Evolutionary conservation across 2,888 invertebrate species (phyloP).

Genomic region (Pinctada fucata): DNA sequence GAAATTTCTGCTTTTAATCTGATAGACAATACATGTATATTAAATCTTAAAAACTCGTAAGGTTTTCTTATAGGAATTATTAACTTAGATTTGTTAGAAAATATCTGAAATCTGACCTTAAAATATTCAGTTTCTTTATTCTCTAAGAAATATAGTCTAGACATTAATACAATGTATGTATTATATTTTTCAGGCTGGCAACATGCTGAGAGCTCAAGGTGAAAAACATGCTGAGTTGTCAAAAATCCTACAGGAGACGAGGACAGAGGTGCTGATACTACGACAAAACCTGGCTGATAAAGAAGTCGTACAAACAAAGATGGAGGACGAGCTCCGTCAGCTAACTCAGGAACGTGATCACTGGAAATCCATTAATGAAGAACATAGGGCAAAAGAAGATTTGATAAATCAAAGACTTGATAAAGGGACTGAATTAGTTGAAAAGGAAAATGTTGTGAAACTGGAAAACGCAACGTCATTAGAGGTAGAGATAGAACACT

Average conservation of each 20-base stretch:
- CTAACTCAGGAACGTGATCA: constrained; percentile 45
- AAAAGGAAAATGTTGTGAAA: constrained; percentile 6
- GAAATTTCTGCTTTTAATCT: too few species aligned
- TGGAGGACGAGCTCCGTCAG: constrained; percentile 48
- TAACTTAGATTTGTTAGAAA: too few species aligned
- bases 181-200: constrained; percentile 64
- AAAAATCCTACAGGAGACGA: constrained; percentile 69
- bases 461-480: background rate
- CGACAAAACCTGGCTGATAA: constrained; percentile 61
- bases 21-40: too few species aligned
- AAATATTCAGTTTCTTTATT: too few species aligned
- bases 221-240: constrained; percentile 61
- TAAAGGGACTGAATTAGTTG: constrained; percentile 9
- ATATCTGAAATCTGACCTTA: too few species aligned
- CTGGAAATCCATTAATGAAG: constrained; percentile 32
- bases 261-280: constrained; percentile 67
- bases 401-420: constrained; percentile 14
- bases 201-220: constrained; percentile 62
- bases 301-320: constrained; percentile 47
- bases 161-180: too few species aligned
- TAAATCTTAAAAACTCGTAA: too few species aligned
- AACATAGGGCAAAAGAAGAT: background rate
- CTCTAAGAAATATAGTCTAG: too few species aligned
- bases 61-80: too few species aligned
- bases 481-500: background rate